Percentiles rank a stretch among this genome's conserved stretches.
Evolutionary conservation across 2,113 vertebrate genomes (phyloP).

Genomic region (Chlorodrepanis virens): DNA sequence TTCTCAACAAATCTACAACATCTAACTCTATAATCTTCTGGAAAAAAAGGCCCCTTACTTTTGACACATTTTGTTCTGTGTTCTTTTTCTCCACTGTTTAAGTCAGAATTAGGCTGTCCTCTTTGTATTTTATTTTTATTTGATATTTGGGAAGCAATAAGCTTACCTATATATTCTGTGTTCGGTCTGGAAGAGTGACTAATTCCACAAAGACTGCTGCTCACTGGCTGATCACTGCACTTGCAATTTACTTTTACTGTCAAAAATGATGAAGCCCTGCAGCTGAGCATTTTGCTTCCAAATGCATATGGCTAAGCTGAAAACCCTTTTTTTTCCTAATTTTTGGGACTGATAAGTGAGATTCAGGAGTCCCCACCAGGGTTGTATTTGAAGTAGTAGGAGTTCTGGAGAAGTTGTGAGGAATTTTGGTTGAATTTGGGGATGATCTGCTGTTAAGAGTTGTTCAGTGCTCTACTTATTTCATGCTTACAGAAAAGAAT

Average conservation of each 20-base stretch:
- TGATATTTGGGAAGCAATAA: not conserved
- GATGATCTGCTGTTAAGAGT: not conserved
- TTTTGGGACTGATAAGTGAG: not conserved
- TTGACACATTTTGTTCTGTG: not conserved
- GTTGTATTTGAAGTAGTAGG: not conserved
- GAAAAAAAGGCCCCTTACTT: not conserved
- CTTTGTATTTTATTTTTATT: not conserved
- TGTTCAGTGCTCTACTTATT: not conserved
- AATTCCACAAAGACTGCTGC: not conserved
- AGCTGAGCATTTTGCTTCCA: not conserved
- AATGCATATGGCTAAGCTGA: not conserved
- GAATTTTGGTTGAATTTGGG: not conserved
- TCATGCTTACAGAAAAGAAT: not conserved
- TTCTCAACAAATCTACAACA: not conserved
- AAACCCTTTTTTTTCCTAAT: not conserved
- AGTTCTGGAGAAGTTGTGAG: not conserved
- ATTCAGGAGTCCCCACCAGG: not conserved
- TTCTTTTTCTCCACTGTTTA: not conserved
- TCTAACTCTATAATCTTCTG: not conserved
- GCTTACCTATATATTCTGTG: not conserved
- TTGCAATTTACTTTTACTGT: not conserved
- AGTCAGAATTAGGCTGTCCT: not conserved
- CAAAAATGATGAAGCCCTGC: not conserved
- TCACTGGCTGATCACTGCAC: not conserved
- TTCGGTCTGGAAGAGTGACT: not conserved